These are phyloP conservation scores for Atractosteus spatula DNA, from an alignment of 2,113 vertebrate species.

Conservation along the genomic window DNA sequence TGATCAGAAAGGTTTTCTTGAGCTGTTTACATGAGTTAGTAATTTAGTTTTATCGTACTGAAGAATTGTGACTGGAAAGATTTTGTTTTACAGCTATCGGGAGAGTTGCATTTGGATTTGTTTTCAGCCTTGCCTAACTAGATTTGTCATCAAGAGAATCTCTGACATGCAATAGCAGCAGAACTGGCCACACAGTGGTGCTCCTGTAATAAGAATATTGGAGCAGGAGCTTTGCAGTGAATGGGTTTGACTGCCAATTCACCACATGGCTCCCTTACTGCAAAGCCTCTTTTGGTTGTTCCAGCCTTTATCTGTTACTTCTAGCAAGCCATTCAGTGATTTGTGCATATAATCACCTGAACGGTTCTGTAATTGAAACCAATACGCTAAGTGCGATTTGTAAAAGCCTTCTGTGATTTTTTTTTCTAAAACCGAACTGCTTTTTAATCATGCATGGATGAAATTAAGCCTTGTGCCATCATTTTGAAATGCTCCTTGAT, in stretches of 20 bases:
- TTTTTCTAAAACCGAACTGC: background rate
- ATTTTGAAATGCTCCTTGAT: background rate
- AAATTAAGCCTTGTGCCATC: background rate
- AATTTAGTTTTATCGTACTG: too few species aligned
- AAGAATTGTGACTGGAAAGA: too few species aligned
- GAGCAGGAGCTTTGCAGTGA: background rate
- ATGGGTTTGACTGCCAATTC: background rate
- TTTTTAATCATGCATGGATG: background rate
- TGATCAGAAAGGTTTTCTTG: too few species aligned
- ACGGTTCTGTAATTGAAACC: too few species aligned
- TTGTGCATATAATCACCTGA: background rate
- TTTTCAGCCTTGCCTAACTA: too few species aligned
- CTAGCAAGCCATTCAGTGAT: background rate
- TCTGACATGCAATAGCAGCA: too few species aligned
- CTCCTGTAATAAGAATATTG: background rate
- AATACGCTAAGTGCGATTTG: background rate
- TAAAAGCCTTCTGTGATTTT: background rate
- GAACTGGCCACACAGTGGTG: slow-evolving; percentile 11
- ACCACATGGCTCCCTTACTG: background rate
- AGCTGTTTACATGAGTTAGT: too few species aligned
- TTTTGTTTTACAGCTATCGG: too few species aligned
- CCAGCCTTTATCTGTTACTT: background rate
- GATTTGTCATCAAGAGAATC: too few species aligned
- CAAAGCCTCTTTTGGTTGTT: background rate
- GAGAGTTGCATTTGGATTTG: too few species aligned